Percentiles rank a stretch among this genome's conserved stretches.
These are phyloP conservation scores for Epinephelus coioides DNA, from an alignment of 2,797 vertebrate species.

Conservation along the genomic window DNA sequence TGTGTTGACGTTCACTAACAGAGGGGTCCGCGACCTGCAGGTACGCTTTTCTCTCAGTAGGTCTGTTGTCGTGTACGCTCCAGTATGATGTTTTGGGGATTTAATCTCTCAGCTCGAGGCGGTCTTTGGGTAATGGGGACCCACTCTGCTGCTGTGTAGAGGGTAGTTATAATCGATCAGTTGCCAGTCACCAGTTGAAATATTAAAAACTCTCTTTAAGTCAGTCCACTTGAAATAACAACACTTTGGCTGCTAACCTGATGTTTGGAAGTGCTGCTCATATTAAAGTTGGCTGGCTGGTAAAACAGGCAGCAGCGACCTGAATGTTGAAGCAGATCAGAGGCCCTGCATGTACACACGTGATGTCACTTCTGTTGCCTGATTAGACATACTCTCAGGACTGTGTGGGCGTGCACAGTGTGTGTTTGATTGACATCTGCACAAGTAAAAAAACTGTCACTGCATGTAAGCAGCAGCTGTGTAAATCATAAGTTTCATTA, in stretches of 20 bases:
- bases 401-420: neutral
- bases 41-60: slow-evolving; percentile 61
- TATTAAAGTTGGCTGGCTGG: neutral
- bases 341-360: neutral
- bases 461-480: no score
- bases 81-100: neutral
- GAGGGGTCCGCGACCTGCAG: slow-evolving; percentile 79
- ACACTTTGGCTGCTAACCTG: neutral
- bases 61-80: neutral
- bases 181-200: neutral
- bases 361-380: neutral
- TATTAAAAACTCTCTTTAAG: neutral
- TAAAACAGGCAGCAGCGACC: neutral
- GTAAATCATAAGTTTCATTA: no score
- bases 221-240: neutral
- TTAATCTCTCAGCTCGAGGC: slow-evolving; percentile 4
- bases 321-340: neutral
- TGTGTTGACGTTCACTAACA: slow-evolving; percentile 82
- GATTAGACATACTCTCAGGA: neutral
- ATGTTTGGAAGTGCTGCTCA: neutral
- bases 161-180: neutral
- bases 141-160: neutral
- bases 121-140: neutral
- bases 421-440: neutral
- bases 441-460: neutral